phyloP scores from a whole-genome alignment of 2,113 vertebrate genomes.

The Notothenia rossii region DNA sequence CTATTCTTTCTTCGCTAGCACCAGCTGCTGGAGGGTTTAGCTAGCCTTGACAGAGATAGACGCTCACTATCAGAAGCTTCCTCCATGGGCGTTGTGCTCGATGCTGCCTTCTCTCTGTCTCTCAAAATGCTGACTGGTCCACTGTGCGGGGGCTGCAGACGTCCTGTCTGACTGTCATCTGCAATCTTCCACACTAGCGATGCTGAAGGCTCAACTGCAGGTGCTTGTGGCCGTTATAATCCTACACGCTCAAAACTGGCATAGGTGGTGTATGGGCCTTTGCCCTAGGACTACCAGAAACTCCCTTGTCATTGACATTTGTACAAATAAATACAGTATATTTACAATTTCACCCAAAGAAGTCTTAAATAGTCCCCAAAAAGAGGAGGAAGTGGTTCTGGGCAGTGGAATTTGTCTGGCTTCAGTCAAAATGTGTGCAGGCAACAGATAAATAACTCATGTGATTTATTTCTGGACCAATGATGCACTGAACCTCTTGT shows the following conservation, averaged over 20 bases:
- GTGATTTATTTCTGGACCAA: constrained; percentile 80
- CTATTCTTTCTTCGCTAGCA: constrained; percentile 97
- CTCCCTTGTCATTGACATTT: constrained; percentile 59
- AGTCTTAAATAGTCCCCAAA: constrained; percentile 14
- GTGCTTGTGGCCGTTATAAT: constrained; percentile 78
- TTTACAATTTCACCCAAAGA: constrained; percentile 24
- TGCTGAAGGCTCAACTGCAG: constrained; percentile 87
- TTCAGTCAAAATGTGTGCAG: constrained; percentile 53
- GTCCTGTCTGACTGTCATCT: constrained; percentile 94
- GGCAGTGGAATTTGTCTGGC: constrained; percentile 61
- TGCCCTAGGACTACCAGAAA: constrained; percentile 65
- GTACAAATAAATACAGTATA: constrained; percentile 31
- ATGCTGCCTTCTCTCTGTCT: constrained; percentile 94
- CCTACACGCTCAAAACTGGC: constrained; percentile 68
- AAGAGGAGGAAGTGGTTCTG: constrained; percentile 31
- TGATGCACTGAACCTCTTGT: constrained; percentile 83
- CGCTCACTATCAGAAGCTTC: constrained; percentile 95
- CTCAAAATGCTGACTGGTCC: constrained; percentile 96
- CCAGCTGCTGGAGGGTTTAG: constrained; percentile 91
- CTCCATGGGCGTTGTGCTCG: constrained; percentile 91
- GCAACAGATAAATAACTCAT: constrained; percentile 66
- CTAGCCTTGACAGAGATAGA: constrained; percentile 89
- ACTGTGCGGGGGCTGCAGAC: constrained; percentile 93
- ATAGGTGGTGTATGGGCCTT: constrained; percentile 52
- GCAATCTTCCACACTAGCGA: constrained; percentile 92